phyloP scores from a whole-genome alignment of 2,888 invertebrate genomes.

The Chorisops tibialis region DNA sequence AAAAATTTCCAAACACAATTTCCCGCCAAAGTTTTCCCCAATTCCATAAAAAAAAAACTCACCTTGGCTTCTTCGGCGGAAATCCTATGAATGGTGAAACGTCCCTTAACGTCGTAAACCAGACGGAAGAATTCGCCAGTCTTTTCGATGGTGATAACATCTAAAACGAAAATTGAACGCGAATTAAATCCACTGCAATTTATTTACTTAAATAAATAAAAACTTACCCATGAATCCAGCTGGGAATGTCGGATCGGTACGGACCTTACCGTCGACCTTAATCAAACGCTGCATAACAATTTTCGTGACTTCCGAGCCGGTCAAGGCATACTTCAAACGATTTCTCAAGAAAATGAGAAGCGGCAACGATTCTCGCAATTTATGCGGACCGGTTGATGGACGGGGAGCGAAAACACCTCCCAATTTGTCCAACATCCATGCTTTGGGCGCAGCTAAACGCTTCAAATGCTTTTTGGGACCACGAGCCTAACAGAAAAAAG shows the following conservation, averaged over 20 bases:
- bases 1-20: background rate
- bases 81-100: conserved; percentile 96
- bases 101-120: conserved; percentile 97
- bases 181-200: background rate
- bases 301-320: conserved; percentile 93
- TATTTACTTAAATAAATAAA: background rate
- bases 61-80: conserved; percentile 97
- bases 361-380: conserved; percentile 93
- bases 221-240: conserved; percentile 97
- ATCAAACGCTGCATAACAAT: conserved; percentile 97
- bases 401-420: conserved; percentile 97
- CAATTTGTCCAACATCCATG: conserved; percentile 99
- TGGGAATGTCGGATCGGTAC: conserved; percentile 96
- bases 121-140: conserved; percentile 96
- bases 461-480: conserved; percentile 99
- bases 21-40: too few species aligned
- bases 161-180: conserved; percentile 54
- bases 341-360: conserved; percentile 95
- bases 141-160: conserved; percentile 98
- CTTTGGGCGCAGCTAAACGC: conserved; percentile 97
- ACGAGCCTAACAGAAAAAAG: conserved; percentile 71
- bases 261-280: conserved; percentile 96
- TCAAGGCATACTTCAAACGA: conserved; percentile 96
- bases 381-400: conserved; percentile 97
- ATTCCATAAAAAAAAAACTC: conserved; percentile 38